Evolutionary conservation across 2,797 vertebrate species (phyloP).

Genomic region (Chaetophractus vellerosus): DNA sequence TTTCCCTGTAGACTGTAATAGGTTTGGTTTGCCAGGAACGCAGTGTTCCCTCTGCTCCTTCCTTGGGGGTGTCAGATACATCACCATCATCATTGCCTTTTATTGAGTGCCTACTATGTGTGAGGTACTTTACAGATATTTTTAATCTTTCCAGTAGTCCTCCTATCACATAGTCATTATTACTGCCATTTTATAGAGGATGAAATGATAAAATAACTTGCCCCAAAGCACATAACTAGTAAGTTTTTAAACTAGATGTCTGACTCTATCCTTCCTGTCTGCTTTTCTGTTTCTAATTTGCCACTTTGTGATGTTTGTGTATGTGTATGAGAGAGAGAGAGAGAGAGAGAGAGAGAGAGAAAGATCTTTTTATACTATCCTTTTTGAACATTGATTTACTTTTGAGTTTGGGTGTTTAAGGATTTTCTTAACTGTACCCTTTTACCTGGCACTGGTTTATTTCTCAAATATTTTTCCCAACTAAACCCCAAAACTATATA

Average conservation of each 20-base stretch:
- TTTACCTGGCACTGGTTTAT: not conserved
- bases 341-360: too few species aligned
- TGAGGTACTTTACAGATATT: conserved; percentile 37
- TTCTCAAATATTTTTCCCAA: conserved; percentile 42
- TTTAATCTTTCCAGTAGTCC: conserved; percentile 55
- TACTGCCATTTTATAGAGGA: conserved; percentile 38
- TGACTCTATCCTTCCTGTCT: conserved; percentile 5
- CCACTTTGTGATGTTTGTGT: not conserved
- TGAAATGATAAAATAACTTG: not conserved
- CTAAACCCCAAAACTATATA: not conserved
- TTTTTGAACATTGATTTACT: not conserved
- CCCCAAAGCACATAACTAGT: not conserved
- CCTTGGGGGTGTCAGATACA: not conserved
- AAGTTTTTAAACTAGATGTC: conserved; percentile 23
- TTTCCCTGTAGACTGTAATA: conserved; percentile 50
- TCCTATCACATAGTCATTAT: conserved; percentile 16
- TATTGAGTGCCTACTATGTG: conserved; percentile 21
- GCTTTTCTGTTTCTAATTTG: not conserved
- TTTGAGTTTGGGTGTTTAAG: conserved; percentile 43
- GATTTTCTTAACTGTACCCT: not conserved
- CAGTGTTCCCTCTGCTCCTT: not conserved
- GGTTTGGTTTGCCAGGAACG: conserved; percentile 44
- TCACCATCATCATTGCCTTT: not conserved
- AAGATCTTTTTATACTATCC: not conserved
- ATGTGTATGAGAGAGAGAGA: not conserved